Percentiles rank a stretch among this genome's conserved stretches.
Evolutionary conservation across 1,140 invertebrate species (phyloP).

Genomic region (Chironomus striatipennis): DNA sequence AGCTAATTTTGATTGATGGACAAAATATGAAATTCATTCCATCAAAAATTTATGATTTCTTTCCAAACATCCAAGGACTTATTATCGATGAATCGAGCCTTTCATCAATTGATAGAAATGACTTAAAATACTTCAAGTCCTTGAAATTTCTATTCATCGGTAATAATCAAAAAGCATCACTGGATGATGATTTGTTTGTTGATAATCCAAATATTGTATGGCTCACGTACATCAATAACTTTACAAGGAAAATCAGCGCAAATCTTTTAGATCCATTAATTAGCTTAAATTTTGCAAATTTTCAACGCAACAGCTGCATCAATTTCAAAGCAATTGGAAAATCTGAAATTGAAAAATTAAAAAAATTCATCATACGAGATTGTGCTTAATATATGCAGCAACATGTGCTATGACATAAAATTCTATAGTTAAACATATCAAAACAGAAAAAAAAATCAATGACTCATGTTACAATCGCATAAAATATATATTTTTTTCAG

Average conservation of each 20-base stretch:
- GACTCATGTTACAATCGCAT: not conserved
- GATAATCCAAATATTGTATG: not conserved
- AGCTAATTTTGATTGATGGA: not conserved
- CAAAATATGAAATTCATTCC: not conserved
- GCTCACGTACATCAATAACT: not conserved
- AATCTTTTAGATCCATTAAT: not conserved
- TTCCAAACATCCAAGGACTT: conserved; percentile 11
- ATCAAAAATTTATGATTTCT: not conserved
- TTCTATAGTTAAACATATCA: not conserved
- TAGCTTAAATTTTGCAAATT: not conserved
- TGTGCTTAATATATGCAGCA: not conserved
- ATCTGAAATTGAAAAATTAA: not conserved
- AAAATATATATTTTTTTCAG: too few relatives aligned
- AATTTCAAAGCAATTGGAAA: not conserved
- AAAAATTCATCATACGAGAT: not conserved
- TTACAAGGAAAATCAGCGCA: not conserved
- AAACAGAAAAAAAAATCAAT: not conserved
- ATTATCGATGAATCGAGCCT: not conserved
- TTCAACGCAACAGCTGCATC: not conserved
- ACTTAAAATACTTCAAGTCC: not conserved
- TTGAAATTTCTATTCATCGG: not conserved
- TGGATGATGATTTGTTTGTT: not conserved
- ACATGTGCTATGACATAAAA: too few relatives aligned
- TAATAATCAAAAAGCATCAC: not conserved
- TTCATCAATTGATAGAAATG: not conserved